Evolutionary conservation across 30 jellyfish, hydroid and myxozoan genomes (phyloP), one percentile per base, ranked within the genome.

Genomic region (Rhopilema esculentum): DNA sequence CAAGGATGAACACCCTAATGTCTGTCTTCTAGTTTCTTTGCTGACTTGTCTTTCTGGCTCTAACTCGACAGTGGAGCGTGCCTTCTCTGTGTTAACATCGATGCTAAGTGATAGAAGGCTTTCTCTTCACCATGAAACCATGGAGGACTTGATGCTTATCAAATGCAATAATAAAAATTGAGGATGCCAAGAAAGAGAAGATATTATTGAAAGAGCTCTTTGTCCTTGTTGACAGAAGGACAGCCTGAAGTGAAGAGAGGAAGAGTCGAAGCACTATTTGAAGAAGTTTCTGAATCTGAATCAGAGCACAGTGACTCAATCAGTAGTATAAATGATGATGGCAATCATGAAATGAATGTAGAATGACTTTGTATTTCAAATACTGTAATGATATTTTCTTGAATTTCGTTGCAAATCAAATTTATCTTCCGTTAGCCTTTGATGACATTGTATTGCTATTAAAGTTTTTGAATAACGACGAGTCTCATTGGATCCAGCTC

Each of bases 1-100:
- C 40, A 20, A 74, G 85, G 49, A 30, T 74, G 85, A 74, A 40
- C 40, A 29, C 72, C 85, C 78, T 74, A 74, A 50, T 50, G 72
- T 74, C 74, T 74, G 27, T 75, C 72, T 74, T 20, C 27, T 74
- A 8, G n/a, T n/a, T n/a, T n/a, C n/a, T n/a, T 19, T 74, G 75
- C 27, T 50, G 29, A 29, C 85, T 74, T 20, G 40, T 49, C 24
- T 74, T 30, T 74, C 72, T 74, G 29, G 29, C 72, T 24, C 29
- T 74, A 74, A 27, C 85, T 31, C 29, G 40, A 26, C 21, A 16
- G 27, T 27, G 30, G 72, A 74, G 85, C 69, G 25, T 74, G 85
- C 85, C 74, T 74, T 74, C 49, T 74, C 85, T 27, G 85, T 74
- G 72, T 74, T 74, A 28, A 74, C 74, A 74, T 28, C 23, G 72